Evolutionary conservation across 2,797 vertebrate genomes (phyloP).

Genomic region (Artibeus lituratus): DNA sequence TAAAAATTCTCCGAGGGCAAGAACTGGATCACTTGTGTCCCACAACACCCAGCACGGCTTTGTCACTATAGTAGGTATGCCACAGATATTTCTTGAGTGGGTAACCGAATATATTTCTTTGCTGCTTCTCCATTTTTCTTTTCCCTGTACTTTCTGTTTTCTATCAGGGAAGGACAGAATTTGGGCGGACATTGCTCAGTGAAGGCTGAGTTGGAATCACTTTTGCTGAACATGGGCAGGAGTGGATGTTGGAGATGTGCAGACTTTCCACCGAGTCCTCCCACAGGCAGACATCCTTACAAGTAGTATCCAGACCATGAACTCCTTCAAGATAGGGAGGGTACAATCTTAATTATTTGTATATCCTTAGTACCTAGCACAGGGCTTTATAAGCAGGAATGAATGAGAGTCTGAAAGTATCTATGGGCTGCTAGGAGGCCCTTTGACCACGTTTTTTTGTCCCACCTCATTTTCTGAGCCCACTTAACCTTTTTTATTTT

Average conservation of each 20-base stretch:
- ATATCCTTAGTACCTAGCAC: neutral
- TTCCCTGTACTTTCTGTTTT: neutral
- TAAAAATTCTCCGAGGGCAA: neutral
- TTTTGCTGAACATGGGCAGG: neutral
- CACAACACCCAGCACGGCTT: neutral
- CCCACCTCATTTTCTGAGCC: neutral
- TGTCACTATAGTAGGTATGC: neutral
- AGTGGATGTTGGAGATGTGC: neutral
- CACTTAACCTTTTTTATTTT: neutral
- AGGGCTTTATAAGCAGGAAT: neutral
- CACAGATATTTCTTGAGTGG: neutral
- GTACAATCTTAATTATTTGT: neutral
- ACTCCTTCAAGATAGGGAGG: neutral
- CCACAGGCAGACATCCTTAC: neutral
- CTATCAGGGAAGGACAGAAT: neutral
- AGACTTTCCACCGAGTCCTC: neutral
- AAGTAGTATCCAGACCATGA: neutral
- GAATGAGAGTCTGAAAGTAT: neutral
- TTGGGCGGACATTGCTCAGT: neutral
- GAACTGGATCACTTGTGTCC: neutral
- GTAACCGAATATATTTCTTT: neutral
- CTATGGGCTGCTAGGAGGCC: neutral
- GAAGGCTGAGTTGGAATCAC: neutral
- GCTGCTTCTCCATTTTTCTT: neutral
- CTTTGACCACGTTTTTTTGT: neutral